These are phyloP conservation scores for Thyatira batis DNA, from an alignment of 2,888 invertebrate species.

Conservation along the genomic window DNA sequence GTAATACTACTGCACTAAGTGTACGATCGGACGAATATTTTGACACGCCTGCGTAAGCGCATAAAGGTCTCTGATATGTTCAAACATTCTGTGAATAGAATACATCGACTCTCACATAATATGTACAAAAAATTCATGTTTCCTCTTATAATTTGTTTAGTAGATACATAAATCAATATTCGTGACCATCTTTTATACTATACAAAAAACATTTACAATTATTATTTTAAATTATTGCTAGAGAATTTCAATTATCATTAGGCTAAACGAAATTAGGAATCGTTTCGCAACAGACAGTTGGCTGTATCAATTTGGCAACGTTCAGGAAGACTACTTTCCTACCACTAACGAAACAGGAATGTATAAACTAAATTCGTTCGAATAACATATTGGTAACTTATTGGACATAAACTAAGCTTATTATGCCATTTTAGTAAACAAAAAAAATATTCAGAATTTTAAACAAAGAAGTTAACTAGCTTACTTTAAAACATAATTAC, in stretches of 20 bases:
- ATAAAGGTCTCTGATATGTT: conserved; percentile 57
- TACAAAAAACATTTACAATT: conserved; percentile 81
- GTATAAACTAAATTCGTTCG: conserved; percentile 79
- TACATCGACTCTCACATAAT: conserved; percentile 47
- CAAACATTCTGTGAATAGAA: conserved; percentile 40
- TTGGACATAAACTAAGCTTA: conserved; percentile 58
- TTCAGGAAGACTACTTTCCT: conserved; percentile 82
- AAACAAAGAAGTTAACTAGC: conserved; percentile 66
- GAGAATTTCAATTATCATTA: conserved; percentile 77
- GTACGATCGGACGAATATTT: conserved; percentile 25
- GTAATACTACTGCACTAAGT: not conserved
- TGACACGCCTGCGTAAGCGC: conserved; percentile 41
- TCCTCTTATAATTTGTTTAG: conserved; percentile 46
- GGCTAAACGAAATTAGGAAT: conserved; percentile 63
- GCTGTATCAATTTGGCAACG: conserved; percentile 80
- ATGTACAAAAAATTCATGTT: conserved; percentile 64
- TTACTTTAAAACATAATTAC: conserved; percentile 70
- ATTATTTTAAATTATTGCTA: conserved; percentile 78
- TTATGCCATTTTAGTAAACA: conserved; percentile 41
- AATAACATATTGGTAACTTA: conserved; percentile 79
- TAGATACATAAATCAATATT: conserved; percentile 59
- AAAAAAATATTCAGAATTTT: conserved; percentile 55
- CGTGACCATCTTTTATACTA: conserved; percentile 65
- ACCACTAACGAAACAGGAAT: conserved; percentile 80
- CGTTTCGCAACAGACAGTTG: conserved; percentile 78